phyloP scores from a whole-genome alignment of 2,113 vertebrate species.

The Salvelinus fontinalis region DNA sequence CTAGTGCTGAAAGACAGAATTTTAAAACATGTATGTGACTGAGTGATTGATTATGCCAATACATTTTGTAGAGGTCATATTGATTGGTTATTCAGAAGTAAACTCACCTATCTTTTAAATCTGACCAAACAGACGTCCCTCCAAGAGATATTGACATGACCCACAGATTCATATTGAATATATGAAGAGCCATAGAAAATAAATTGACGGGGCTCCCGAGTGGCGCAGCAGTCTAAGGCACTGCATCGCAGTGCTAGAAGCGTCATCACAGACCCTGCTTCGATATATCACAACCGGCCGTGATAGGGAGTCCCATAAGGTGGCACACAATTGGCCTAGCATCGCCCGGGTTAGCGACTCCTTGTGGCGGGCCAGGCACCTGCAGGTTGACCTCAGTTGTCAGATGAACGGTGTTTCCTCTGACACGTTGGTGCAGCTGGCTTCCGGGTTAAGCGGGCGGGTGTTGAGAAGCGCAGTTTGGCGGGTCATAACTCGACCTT shows the following conservation, averaged over 20 bases:
- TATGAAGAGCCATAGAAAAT: slow-evolving; percentile 46
- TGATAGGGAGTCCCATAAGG: too few relatives aligned
- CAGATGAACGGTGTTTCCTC: slow-evolving; percentile 34
- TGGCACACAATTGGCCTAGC: too few relatives aligned
- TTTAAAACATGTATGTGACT: slow-evolving; percentile 59
- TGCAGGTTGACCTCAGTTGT: slow-evolving; percentile 11
- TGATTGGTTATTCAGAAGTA: slow-evolving; percentile 62
- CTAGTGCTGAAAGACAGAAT: slow-evolving; percentile 70
- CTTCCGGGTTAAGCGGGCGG: too few relatives aligned
- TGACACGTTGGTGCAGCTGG: slow-evolving; percentile 15
- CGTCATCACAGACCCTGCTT: too few relatives aligned
- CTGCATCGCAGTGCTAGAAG: too few relatives aligned
- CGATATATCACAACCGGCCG: too few relatives aligned
- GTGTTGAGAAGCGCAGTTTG: too few relatives aligned
- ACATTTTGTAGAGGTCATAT: slow-evolving; percentile 66
- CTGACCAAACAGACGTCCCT: neutral
- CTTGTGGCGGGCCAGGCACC: too few relatives aligned
- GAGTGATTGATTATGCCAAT: slow-evolving; percentile 65
- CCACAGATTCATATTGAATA: slow-evolving; percentile 55
- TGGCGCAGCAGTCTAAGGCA: too few relatives aligned
- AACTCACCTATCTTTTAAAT: neutral
- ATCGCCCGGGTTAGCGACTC: too few relatives aligned
- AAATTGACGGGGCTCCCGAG: slow-evolving; percentile 53
- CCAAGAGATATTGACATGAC: slow-evolving; percentile 12
- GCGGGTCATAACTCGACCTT: too few relatives aligned